A percentile compares a stretch with the other conserved stretches of the same genome.
Conservation (phyloP, 2,797 vertebrate species). For the Pangasius larnaudii region DNA sequence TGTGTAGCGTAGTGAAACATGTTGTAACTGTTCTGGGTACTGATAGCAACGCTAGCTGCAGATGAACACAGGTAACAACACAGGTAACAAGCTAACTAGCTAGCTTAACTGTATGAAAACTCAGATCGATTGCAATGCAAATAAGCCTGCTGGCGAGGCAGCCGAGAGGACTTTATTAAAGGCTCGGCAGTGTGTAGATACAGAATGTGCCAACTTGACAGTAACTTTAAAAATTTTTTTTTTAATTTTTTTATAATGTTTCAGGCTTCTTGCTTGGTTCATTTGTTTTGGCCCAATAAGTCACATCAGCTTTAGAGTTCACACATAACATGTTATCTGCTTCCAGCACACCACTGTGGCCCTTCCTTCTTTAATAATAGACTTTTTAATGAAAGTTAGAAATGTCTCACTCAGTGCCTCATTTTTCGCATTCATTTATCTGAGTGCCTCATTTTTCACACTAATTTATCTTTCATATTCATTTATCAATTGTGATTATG, state of each 20-base stretch:
- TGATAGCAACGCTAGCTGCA: not conserved
- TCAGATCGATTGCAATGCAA: not conserved
- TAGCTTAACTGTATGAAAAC: not conserved
- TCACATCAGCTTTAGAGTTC: not conserved
- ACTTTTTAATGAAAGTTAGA: not conserved
- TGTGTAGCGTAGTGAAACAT: not conserved
- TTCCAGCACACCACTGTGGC: not conserved
- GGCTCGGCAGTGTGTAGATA: not conserved
- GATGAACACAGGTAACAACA: not conserved
- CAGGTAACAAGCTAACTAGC: not conserved
- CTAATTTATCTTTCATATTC: too few species aligned
- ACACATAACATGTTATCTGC: not conserved
- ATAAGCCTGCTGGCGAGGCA: not conserved
- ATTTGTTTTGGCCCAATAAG: not conserved
- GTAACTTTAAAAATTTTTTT: not conserved
- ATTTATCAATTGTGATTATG: too few species aligned
- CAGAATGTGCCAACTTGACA: not conserved
- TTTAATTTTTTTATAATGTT: too few species aligned
- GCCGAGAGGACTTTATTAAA: too few species aligned
- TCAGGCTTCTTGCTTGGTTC: not conserved
- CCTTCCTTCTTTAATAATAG: not conserved
- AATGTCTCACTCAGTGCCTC: not conserved
- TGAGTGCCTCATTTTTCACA: too few species aligned
- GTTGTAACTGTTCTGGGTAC: not conserved
- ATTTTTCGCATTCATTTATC: not conserved